These are phyloP conservation scores for Orchesella flavescens DNA, from an alignment of 2,888 invertebrate species.

Conservation along the genomic window DNA sequence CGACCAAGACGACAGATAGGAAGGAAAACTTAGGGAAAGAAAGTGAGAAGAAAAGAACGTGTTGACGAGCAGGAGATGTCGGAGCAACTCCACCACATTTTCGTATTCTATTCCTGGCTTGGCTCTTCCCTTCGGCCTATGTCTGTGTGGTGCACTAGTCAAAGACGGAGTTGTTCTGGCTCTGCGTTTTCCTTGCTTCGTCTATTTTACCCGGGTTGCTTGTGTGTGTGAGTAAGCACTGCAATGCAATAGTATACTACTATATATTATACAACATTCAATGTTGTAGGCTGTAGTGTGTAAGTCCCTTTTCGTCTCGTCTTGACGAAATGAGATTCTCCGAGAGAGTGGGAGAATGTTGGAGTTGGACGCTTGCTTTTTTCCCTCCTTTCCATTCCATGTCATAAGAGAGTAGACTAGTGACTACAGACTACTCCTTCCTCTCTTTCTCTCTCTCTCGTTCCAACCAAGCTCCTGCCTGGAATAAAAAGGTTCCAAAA, in stretches of 20 bases:
- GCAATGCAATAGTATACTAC: not conserved
- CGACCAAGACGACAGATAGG: too few relatives aligned
- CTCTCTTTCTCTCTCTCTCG: not conserved
- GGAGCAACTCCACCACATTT: not conserved
- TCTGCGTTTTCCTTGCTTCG: too few relatives aligned
- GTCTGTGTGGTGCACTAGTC: not conserved
- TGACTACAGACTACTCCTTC: not conserved
- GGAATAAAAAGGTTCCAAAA: conserved; percentile 8
- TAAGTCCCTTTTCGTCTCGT: conserved; percentile 5
- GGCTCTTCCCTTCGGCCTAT: too few relatives aligned
- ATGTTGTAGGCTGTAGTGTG: not conserved
- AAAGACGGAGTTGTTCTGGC: not conserved
- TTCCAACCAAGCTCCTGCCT: not conserved
- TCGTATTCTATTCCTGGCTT: not conserved
- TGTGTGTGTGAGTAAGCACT: not conserved
- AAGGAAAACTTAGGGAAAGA: too few relatives aligned
- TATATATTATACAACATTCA: not conserved
- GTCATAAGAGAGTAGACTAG: not conserved
- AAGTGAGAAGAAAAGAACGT: too few relatives aligned
- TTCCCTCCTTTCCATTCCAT: conserved; percentile 26
- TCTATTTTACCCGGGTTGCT: not conserved
- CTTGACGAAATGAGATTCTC: conserved; percentile 63
- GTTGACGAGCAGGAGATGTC: not conserved
- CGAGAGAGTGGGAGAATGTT: conserved; percentile 69
- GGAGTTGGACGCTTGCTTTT: conserved; percentile 58